Conservation (phyloP, 2,797 vertebrate genomes). For the Coendou prehensilis region DNA sequence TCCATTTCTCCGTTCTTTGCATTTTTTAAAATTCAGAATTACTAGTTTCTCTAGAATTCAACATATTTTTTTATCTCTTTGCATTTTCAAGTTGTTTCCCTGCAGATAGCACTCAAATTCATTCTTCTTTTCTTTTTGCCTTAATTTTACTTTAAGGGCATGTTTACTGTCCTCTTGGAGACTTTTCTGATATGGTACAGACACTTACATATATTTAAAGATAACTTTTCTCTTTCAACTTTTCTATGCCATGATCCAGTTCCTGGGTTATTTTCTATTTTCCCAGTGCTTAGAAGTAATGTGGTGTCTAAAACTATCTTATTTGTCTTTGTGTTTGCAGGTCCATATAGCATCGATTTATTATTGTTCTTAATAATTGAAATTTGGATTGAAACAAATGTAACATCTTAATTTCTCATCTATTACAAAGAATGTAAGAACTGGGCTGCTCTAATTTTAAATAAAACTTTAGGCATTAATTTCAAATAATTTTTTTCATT, state of each 20-base stretch:
- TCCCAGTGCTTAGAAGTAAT: background rate
- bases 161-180: background rate
- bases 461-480: background rate
- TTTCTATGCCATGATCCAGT: background rate
- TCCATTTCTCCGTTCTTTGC: background rate
- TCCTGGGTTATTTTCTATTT: slow-evolving; percentile 34
- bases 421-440: background rate
- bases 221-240: background rate
- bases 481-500: background rate
- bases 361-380: background rate
- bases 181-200: background rate
- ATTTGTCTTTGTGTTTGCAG: background rate
- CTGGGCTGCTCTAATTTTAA: background rate
- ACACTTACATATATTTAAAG: background rate
- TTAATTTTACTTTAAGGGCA: slow-evolving; percentile 11
- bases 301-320: background rate
- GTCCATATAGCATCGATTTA: background rate
- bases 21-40: background rate
- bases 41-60: background rate
- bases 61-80: background rate
- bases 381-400: background rate
- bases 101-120: background rate
- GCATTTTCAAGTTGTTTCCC: background rate
- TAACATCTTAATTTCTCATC: background rate
- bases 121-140: background rate